Evolutionary conservation across 2,113 vertebrate genomes (phyloP), one percentile per base, ranked within the genome.

Genomic region (Cisticola juncidis): DNA sequence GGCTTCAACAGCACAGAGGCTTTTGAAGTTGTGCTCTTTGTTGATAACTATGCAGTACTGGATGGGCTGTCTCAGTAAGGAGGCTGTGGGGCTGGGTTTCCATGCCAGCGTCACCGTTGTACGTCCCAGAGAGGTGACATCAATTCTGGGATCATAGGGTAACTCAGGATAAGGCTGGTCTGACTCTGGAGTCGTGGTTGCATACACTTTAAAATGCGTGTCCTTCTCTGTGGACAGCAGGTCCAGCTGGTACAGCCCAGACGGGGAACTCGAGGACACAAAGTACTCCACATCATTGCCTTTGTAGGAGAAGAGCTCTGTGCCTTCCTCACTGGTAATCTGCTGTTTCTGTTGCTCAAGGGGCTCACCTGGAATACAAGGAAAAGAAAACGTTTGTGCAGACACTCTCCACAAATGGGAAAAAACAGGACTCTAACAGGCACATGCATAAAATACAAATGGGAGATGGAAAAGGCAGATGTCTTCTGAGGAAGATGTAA

Each of bases 1-100:
- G 25, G 99, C 98, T 91, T 99, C 99, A 1, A 98, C 99, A 0
- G 99, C 99, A 11, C 99, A 99, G 81, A 99, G 98, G 76, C 99
- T 99, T 97, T 99, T 99, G 96, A 99, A 99, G 91, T 99, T 99
- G 98, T 99, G 99, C 73, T 99, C 99, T 62, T 99, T 99, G 97
- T 98, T 99, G 97, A 99, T 98, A 57, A 99, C 99, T 31, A 99
- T 98, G 18, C 99, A 99, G 84, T 99, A 99, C 86, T 99, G 98
- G 35, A 99, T 98, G 9, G 99, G 99, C 90, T 99, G 99, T 58
- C 98, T 98, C 97, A 99, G 97, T 47, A 99, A 74, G 7, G 98
- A 98, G 53, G 98, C 98, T 0, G 99, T 99, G 36, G 99, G 99
- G 10, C 99, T 99, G 2, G 99, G 99, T 53, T 99, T 99, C 99